Conservation (phyloP, 35 echinoderm and acorn worm genomes). For the Anneissia japonica region DNA sequence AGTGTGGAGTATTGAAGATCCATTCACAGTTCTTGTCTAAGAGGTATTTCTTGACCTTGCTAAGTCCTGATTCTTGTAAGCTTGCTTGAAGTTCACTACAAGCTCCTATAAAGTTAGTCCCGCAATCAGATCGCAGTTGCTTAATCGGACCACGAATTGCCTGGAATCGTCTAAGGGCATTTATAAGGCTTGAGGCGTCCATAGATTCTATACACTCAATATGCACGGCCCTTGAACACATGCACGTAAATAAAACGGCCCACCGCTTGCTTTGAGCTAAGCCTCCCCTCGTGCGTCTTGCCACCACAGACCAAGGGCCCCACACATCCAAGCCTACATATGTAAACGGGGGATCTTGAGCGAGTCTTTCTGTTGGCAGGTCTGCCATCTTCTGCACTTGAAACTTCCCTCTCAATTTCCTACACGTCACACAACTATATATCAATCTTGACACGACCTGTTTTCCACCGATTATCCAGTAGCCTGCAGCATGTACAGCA, state of each 20-base stretch:
- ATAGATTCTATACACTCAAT: neutral
- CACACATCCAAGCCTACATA: too few species aligned
- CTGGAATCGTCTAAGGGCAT: neutral
- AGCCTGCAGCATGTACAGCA: neutral
- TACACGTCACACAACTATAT: neutral
- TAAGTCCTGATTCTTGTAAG: neutral
- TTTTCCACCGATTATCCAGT: neutral
- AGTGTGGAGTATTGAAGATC: conserved; percentile 12
- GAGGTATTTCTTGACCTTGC: neutral
- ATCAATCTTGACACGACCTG: neutral
- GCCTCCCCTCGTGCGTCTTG: conserved; percentile 13
- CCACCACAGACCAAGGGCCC: conserved; percentile 13
- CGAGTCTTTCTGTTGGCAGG: too few species aligned
- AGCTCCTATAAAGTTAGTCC: neutral
- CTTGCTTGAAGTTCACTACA: neutral
- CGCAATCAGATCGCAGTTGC: neutral
- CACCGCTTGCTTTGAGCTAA: conserved; percentile 24
- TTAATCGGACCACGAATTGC: neutral
- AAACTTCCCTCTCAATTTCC: neutral
- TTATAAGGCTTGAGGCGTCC: neutral
- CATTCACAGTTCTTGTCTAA: neutral
- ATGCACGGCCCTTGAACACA: neutral
- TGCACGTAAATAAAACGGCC: neutral
- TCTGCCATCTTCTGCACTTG: too few species aligned
- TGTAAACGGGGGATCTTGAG: too few species aligned